Percentiles rank a stretch among this genome's conserved stretches.
phyloP scores from a whole-genome alignment of 2,113 vertebrate genomes.

The Danio rerio region GRCz12tu NC_133187.1:36367501-36368000 shows the following conservation, averaged over 20 bases:
- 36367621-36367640: neutral
- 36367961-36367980: constrained; percentile 21
- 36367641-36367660: constrained; percentile 11
- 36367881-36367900: constrained; percentile 33
- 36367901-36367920: constrained; percentile 22
- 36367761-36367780: constrained; percentile 70
- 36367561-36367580: neutral
- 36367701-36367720: constrained; percentile 41
- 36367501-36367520: constrained; percentile 37
- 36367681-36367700: constrained; percentile 39
- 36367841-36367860: constrained; percentile 26
- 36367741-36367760: constrained; percentile 67
- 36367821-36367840: constrained; percentile 52
- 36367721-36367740: constrained; percentile 51
- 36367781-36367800: constrained; percentile 55
- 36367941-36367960: constrained; percentile 37
- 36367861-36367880: constrained; percentile 34
- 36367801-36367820: constrained; percentile 50
- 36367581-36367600: neutral
- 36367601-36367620: neutral
- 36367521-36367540: constrained; percentile 17
- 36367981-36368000: constrained; percentile 29
- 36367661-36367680: constrained; percentile 38
- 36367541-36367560: constrained; percentile 11
- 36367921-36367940: constrained; percentile 26